A percentile compares a stretch with the other conserved stretches of the same genome.
Conservation (phyloP, 2,797 vertebrate genomes). For the Cirrhinus mrigala region DNA sequence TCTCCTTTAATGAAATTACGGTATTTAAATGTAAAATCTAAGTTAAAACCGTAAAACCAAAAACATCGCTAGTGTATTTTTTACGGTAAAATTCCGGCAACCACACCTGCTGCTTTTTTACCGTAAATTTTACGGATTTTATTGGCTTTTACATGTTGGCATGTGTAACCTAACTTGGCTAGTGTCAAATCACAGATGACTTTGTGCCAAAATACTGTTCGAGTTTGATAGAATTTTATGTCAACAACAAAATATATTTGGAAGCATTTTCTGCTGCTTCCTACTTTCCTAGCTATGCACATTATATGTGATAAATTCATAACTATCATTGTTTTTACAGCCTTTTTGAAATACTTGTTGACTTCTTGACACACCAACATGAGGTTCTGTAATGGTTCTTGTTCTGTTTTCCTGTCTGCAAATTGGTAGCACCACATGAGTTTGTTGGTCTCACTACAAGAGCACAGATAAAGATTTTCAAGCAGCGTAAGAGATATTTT, state of each 20-base stretch:
- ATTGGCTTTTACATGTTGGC: no score
- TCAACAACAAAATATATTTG: background rate
- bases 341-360: constrained; percentile 1
- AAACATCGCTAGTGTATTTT: no score
- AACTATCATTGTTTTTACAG: background rate
- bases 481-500: no score
- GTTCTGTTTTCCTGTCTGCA: background rate
- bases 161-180: background rate
- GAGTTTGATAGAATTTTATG: background rate
- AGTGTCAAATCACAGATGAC: background rate
- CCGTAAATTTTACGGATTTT: no score
- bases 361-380: background rate
- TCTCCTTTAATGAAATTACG: no score
- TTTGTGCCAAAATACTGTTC: background rate
- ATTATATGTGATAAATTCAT: background rate
- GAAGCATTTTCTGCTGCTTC: background rate
- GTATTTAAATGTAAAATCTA: no score
- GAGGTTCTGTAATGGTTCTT: background rate
- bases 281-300: background rate
- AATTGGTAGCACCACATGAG: background rate
- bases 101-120: no score
- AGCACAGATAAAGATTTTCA: no score
- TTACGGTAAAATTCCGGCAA: no score
- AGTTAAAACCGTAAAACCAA: no score
- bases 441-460: no score